Base-by-base conservation (phyloP, 2,113 vertebrate genomes). In the Cyprinodon brontotheroides region DNA sequence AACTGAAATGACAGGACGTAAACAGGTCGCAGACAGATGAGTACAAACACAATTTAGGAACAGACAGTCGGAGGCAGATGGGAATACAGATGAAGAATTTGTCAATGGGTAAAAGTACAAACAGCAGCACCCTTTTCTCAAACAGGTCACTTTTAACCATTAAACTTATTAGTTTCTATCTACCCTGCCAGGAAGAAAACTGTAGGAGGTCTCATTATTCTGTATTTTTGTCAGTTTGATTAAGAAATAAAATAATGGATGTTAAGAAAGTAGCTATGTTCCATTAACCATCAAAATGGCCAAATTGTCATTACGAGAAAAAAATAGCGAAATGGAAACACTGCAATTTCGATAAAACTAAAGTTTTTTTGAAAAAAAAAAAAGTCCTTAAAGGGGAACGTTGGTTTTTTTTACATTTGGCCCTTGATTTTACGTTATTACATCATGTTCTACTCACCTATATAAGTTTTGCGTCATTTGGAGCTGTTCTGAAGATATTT, bases 11-110 rank as follows among this genome's bases (percentile, higher is more conserved):
- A 84, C 75, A 77, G 68, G 43, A 72, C 45, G 10, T 59, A 75
- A 78, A 65, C 76, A 67, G 41, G 68, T 17, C 53, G 4, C 66
- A 80, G 78, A 87, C 64, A 74, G 57, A 81, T 40, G 68, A 79
- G 77, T 38, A 76, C 61, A 74, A 70, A 73, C 61, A 63, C 38
- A 62, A 5, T 68, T 75, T 68, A 1, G 53, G 74, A 61, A 65
- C 74, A 71, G 60, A 78, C 63, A 22, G 61, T 65, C 2, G 45
- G 71, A 68, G 37, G 72, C 65, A 74, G 80, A 73, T 65, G 4
- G 39, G 41, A 68, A 64, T 62, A 50, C 61, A 81, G 45, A 75
- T 40, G 79, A 71, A 79, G 65, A 59, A 74, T 79, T 61, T 67
- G 50, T 67, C 76, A 65, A 63, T 41, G 77, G 74, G 39, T 61